Evolutionary conservation across 2,113 vertebrate species (phyloP).

Genomic region (Heptranchias perlo): DNA sequence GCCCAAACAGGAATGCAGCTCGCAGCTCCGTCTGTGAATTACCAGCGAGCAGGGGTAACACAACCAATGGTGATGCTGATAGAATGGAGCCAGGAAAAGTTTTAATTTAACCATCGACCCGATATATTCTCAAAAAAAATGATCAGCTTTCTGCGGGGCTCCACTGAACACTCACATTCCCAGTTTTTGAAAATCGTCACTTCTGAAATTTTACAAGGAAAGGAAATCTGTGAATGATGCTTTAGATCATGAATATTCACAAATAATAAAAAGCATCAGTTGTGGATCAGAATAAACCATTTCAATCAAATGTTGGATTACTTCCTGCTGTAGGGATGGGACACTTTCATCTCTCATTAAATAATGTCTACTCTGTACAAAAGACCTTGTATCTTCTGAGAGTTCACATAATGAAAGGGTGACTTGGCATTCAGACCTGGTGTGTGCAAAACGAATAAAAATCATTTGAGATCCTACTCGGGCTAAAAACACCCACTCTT

Average conservation of each 20-base stretch:
- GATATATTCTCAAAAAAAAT: not conserved
- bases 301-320: not conserved
- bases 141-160: not conserved
- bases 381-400: not conserved
- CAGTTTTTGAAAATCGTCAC: not conserved
- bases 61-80: not conserved
- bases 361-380: not conserved
- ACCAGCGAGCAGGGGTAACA: not conserved
- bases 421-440: not conserved
- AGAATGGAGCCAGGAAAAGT: not conserved
- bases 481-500: not conserved
- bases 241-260: not conserved
- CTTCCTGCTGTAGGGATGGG: not conserved
- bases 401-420: not conserved
- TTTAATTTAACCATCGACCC: not conserved
- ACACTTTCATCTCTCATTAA: not conserved
- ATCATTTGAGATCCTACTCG: not conserved
- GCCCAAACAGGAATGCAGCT: conserved; percentile 50
- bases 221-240: not conserved
- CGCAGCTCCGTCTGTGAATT: conserved; percentile 40
- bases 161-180: not conserved
- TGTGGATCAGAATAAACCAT: too few species aligned
- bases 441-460: not conserved
- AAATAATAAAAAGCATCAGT: not conserved
- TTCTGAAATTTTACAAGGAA: not conserved